Base-by-base conservation (phyloP, 1,140 invertebrate genomes). In the Philopotamus ludificatus region DNA sequence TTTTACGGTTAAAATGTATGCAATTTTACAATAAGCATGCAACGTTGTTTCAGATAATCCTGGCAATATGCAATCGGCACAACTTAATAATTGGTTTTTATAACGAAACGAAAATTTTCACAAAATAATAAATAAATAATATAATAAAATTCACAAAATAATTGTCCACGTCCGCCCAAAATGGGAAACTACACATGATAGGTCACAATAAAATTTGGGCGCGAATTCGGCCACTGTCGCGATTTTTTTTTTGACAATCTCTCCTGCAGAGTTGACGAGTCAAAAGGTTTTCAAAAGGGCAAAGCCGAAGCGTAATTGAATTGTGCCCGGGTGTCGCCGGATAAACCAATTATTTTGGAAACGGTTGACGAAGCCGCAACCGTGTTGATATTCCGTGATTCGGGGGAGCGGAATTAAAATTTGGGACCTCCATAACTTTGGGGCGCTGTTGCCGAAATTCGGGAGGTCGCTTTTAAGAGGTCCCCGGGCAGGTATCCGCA, bases 301-400 rank as follows among this genome's bases (percentile, higher is more conserved):
- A 34, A 34, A 4, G 16, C 21, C 1, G n/a, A 57, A 57, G 7
- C 1, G 28, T 57, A 57, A 57, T 39, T 3, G 53, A 57, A 39
- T 57, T 16, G 18, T 1, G 53, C 8, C 22, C 15, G 34, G 1
- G 25, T 8, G 26, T 21, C 20, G 34, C 9, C 2, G 22, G 26
- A 41, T 39, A 57, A 57, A 39, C 26, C 2, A 39, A 57, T 57
- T 57, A 39, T 18, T 39, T 25, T 57, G 20, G 53, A 57, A 57
- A 42, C 26, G 28, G 26, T 39, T 41, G 53, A 57, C 53, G 49
- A 23, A 51, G 44, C 44, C 44, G 16, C 44, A 18, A 16, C 28
- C 9, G 44, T 45, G 44, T 45, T 45, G 16, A 45, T 45, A 50
- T 50, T 50, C 49, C 49, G 20, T 50, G 20, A 8, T 20, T 50